Percentiles rank a stretch among this genome's conserved stretches.
These are phyloP conservation scores for Pristionchus mayeri DNA, from an alignment of 2,888 invertebrate genomes.

Conservation along the genomic window DNA sequence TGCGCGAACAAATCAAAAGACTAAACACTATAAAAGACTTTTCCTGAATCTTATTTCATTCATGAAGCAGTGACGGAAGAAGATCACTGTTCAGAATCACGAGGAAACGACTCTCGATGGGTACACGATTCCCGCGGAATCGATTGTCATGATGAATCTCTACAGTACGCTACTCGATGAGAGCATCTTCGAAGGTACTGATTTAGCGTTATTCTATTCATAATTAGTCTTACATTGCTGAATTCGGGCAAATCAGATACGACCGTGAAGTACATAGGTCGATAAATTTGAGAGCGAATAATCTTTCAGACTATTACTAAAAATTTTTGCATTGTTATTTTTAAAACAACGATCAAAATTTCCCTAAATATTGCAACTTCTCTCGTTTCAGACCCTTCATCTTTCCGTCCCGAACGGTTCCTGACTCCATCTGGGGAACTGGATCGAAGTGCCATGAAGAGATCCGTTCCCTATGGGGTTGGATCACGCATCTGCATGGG, in stretches of 20 bases:
- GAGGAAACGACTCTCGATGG: conserved; percentile 49
- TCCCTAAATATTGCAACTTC: too few species aligned
- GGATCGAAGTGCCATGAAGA: conserved; percentile 4
- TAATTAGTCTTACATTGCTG: not conserved
- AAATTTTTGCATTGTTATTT: not conserved
- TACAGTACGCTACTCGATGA: conserved; percentile 48
- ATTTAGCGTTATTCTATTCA: not conserved
- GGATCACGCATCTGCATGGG: conserved; percentile 51
- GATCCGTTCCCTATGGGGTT: conserved; percentile 47
- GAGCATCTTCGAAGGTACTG: conserved; percentile 23
- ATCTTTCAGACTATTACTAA: not conserved
- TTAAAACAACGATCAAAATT: not conserved
- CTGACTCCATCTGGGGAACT: conserved; percentile 8
- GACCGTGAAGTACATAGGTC: not conserved
- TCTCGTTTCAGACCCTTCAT: conserved; percentile 7
- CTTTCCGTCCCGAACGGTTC: conserved; percentile 43
- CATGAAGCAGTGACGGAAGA: too few species aligned
- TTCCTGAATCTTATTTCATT: too few species aligned
- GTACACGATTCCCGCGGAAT: conserved; percentile 48
- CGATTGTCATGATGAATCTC: conserved; percentile 51
- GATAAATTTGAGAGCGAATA: not conserved
- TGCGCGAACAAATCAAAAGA: too few species aligned
- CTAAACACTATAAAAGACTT: too few species aligned
- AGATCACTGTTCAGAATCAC: conserved; percentile 15
- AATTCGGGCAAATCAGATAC: not conserved